These are phyloP conservation scores for Peromyscus aztecus DNA, from an alignment of 2,797 vertebrate species.

Conservation along the genomic window DNA sequence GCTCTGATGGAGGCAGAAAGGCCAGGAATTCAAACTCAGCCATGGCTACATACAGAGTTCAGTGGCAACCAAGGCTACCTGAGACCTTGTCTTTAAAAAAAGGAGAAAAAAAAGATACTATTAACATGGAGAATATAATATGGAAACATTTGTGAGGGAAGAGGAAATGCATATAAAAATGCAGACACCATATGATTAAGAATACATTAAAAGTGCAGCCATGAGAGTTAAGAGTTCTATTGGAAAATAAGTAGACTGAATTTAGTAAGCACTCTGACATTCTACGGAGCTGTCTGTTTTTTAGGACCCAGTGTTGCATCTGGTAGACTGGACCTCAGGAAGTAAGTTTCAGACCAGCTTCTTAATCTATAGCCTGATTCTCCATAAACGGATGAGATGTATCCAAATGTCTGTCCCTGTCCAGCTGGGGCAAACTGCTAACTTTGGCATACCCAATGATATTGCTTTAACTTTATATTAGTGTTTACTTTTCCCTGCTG, in stretches of 20 bases:
- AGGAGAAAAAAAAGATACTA: background rate
- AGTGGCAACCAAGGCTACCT: background rate
- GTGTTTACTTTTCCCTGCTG: conserved; percentile 18
- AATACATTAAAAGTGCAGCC: background rate
- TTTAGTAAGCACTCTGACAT: background rate
- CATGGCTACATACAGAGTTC: background rate
- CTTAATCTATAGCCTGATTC: background rate
- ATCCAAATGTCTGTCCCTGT: conserved; percentile 10
- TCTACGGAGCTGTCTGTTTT: background rate
- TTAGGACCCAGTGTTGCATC: background rate
- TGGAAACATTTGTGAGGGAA: conserved; percentile 35
- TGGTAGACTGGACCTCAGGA: background rate
- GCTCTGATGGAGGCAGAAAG: background rate
- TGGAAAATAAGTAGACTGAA: conserved; percentile 36
- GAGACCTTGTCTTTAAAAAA: background rate
- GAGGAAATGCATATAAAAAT: conserved; percentile 27
- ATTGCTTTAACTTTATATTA: conserved; percentile 27
- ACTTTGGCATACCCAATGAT: background rate
- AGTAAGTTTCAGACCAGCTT: conserved; percentile 1
- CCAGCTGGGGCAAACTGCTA: background rate
- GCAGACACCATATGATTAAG: background rate
- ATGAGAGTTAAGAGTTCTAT: background rate
- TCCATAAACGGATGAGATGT: background rate
- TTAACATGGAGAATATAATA: background rate
- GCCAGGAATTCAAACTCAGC: background rate